A percentile compares a stretch with the other conserved stretches of the same genome.
These are phyloP conservation scores for Arbacia lixula DNA, from an alignment of 53 echinoderm and acorn worm species.

Conservation along the genomic window DNA sequence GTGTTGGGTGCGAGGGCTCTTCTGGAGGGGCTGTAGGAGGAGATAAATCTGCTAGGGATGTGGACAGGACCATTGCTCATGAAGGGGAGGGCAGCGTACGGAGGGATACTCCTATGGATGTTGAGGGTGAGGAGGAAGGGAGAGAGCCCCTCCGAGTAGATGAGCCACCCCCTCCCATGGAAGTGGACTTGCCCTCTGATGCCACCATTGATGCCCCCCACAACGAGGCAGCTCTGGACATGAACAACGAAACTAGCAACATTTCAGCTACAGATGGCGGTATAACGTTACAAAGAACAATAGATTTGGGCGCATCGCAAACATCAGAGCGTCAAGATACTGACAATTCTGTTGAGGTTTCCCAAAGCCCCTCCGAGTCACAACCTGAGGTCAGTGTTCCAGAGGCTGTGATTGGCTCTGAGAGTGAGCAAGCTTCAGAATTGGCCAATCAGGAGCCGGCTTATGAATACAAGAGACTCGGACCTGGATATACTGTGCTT, in stretches of 20 bases:
- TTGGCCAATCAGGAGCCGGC: constrained; percentile 34
- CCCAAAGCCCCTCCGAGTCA: neutral
- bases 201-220: neutral
- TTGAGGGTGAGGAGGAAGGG: neutral
- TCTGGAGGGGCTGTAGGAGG: neutral
- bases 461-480: constrained; percentile 75
- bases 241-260: too few species aligned
- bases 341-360: too few species aligned
- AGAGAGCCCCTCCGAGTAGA: constrained; percentile 12
- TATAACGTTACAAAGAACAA: too few species aligned
- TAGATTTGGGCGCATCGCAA: neutral
- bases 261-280: neutral
- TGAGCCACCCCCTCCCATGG: constrained; percentile 63
- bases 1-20: constrained; percentile 1
- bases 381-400: neutral
- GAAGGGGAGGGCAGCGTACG: constrained; percentile 34
- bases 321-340: too few species aligned
- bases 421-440: neutral
- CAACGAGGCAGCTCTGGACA: too few species aligned
- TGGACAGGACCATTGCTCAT: constrained; percentile 46
- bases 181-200: constrained; percentile 58
- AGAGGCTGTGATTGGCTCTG: constrained; percentile 18
- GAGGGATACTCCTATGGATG: constrained; percentile 45
- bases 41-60: neutral
- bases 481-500: constrained; percentile 86